phyloP scores from a whole-genome alignment of 2,113 vertebrate genomes.

The Alethe diademata region DNA sequence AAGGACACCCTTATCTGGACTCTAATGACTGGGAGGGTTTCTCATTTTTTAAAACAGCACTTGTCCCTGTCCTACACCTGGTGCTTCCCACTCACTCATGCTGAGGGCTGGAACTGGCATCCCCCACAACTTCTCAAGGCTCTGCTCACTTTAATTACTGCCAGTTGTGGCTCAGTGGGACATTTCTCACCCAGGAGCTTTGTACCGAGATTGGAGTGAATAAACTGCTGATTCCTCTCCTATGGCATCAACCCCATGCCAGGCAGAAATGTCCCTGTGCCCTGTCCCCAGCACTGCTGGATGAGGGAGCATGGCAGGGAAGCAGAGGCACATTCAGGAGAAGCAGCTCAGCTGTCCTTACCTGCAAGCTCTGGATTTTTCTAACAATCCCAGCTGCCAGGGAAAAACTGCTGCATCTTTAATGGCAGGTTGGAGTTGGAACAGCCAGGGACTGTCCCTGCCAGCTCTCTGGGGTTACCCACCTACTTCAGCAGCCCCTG shows the following conservation, averaged over 20 bases:
- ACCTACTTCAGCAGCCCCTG: not conserved
- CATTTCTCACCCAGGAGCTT: not conserved
- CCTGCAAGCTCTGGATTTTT: not conserved
- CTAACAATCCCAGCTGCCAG: not conserved
- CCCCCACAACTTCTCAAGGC: slow-evolving; percentile 20
- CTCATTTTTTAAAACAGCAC: slow-evolving; percentile 63
- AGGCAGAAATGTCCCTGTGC: not conserved
- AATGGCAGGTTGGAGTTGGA: not conserved
- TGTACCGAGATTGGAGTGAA: not conserved
- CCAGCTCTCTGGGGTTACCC: not conserved
- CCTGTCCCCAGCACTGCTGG: not conserved
- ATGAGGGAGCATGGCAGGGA: rapidly evolving
- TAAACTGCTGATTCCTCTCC: not conserved
- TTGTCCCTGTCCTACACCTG: slow-evolving; percentile 57
- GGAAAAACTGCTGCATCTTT: not conserved
- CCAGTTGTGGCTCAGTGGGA: not conserved
- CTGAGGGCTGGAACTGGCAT: slow-evolving; percentile 23
- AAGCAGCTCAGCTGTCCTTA: not conserved
- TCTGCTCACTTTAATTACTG: slow-evolving; percentile 7
- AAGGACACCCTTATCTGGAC: slow-evolving; percentile 50
- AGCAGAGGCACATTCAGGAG: not conserved
- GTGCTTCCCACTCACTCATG: slow-evolving; percentile 54
- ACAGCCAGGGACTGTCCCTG: not conserved
- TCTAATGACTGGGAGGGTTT: slow-evolving; percentile 61
- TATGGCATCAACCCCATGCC: not conserved